Percentiles rank a stretch among this genome's conserved stretches.
Conservation (phyloP, 2,888 invertebrate species). For the Anagyrus pseudococci region DNA sequence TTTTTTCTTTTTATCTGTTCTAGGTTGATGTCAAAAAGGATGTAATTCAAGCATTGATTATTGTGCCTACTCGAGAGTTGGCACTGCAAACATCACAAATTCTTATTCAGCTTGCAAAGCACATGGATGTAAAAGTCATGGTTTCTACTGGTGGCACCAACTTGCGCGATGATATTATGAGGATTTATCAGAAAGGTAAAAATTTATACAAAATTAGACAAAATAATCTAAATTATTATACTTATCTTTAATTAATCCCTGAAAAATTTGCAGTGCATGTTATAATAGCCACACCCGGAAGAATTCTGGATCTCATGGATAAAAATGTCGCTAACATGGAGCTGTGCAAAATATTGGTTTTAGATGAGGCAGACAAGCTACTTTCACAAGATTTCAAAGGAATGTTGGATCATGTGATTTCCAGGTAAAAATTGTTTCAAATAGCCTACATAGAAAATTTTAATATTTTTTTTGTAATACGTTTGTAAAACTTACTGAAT, state of each 20-base stretch:
- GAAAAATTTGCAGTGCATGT: slow-evolving; percentile 79
- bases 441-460: no score
- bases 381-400: slow-evolving; percentile 99
- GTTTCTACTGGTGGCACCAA: slow-evolving; percentile 99
- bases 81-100: slow-evolving; percentile 99
- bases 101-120: slow-evolving; percentile 97
- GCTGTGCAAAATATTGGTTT: slow-evolving; percentile 93
- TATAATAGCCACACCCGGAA: slow-evolving; percentile 98
- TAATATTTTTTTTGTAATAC: no score
- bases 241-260: not conserved
- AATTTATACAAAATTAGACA: slow-evolving; percentile 6
- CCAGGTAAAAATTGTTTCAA: slow-evolving; percentile 64
- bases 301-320: slow-evolving; percentile 99
- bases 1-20: not conserved
- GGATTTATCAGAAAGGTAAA: slow-evolving; percentile 96
- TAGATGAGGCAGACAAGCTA: slow-evolving; percentile 99
- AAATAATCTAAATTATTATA: no score
- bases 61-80: slow-evolving; percentile 98
- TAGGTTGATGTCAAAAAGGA: slow-evolving; percentile 84
- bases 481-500: no score
- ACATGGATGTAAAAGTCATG: slow-evolving; percentile 97
- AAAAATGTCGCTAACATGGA: slow-evolving; percentile 94
- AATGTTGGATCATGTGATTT: slow-evolving; percentile 98
- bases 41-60: slow-evolving; percentile 95
- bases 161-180: slow-evolving; percentile 98